phyloP scores from a whole-genome alignment of 2,888 invertebrate genomes.

The Xestia c-nigrum region DNA sequence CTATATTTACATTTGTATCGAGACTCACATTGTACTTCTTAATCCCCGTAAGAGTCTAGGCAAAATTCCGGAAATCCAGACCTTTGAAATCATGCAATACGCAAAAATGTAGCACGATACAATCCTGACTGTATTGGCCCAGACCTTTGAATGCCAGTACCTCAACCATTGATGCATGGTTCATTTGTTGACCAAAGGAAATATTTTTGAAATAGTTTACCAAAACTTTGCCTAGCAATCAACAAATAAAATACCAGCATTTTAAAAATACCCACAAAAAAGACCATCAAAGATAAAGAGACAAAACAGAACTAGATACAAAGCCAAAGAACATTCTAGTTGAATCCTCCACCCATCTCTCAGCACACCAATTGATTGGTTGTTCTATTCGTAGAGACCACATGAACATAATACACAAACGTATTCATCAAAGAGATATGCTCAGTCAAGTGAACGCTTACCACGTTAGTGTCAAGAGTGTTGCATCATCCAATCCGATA shows the following conservation, averaged over 20 bases:
- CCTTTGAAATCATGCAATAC: neutral
- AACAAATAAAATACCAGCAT: neutral
- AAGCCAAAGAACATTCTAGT: conserved; percentile 13
- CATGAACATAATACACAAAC: conserved; percentile 52
- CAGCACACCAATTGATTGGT: conserved; percentile 34
- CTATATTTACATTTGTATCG: neutral
- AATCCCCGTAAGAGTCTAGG: too few relatives aligned
- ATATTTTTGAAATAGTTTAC: too few relatives aligned
- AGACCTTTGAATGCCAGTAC: too few relatives aligned
- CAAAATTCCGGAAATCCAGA: neutral
- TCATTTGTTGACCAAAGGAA: too few relatives aligned
- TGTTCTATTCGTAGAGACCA: conserved; percentile 48
- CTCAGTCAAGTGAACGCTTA: conserved; percentile 55
- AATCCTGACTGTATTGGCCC: too few relatives aligned
- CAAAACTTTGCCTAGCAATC: neutral
- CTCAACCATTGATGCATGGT: too few relatives aligned
- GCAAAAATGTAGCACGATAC: neutral
- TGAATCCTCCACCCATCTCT: conserved; percentile 15
- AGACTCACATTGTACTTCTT: neutral
- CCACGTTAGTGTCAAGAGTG: conserved; percentile 37
- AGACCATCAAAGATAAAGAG: neutral
- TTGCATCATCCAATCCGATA: neutral
- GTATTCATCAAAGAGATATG: conserved; percentile 59
- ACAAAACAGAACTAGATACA: conserved; percentile 3
- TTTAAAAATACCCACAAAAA: neutral